phyloP scores from a whole-genome alignment of 1,140 invertebrate genomes.

The Phenacoccus solenopsis region DNA sequence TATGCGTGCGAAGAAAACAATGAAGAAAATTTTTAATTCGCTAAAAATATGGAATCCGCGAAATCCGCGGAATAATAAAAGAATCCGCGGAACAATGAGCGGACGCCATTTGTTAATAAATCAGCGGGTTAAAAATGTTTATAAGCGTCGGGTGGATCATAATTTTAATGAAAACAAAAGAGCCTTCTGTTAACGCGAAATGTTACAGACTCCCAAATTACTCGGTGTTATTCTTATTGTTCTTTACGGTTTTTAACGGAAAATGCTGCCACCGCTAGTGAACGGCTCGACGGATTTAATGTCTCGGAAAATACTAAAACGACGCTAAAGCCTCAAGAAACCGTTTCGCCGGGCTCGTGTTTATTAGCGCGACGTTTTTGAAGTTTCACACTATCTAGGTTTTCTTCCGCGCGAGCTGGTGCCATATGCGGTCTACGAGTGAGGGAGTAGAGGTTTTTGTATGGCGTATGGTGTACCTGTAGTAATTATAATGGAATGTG shows the following conservation, averaged over 20 bases:
- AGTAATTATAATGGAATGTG: not conserved
- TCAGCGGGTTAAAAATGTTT: not conserved
- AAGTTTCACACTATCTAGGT: not conserved
- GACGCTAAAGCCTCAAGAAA: not conserved
- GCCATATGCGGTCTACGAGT: too few species aligned
- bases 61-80: not conserved
- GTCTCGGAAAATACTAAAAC: not conserved
- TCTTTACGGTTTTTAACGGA: not conserved
- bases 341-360: not conserved
- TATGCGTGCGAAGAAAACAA: not conserved
- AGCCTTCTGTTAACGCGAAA: not conserved
- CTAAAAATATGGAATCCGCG: not conserved
- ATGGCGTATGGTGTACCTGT: not conserved
- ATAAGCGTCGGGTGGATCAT: constrained; percentile 1
- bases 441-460: too few species aligned
- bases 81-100: not conserved
- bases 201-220: not conserved
- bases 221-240: not conserved
- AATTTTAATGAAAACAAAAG: not conserved
- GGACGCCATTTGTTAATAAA: not conserved
- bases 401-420: too few species aligned
- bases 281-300: not conserved
- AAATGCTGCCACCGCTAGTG: too few species aligned
- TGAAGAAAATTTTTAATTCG: not conserved
- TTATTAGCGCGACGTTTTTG: not conserved